Conservation (phyloP, 2,113 vertebrate genomes). For the Athene noctua region DNA sequence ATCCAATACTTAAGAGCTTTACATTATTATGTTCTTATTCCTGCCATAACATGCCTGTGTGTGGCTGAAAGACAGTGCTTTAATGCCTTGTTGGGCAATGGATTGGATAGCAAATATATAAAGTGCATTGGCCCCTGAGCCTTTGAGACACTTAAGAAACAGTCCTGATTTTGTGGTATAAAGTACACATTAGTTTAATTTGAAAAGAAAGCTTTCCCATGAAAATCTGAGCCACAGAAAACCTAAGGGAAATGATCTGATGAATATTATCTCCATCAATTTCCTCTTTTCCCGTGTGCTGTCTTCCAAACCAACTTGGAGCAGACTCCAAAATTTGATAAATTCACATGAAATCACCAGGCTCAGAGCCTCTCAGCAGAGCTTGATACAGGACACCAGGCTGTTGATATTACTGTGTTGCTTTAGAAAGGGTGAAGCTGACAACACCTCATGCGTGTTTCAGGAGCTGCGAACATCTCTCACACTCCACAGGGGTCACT, state of each 20-base stretch:
- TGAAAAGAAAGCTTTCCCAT: conserved; percentile 46
- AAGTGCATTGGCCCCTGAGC: background rate
- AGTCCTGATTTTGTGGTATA: background rate
- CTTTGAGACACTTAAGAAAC: background rate
- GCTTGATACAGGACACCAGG: background rate
- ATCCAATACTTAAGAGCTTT: background rate
- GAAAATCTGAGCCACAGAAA: conserved; percentile 4
- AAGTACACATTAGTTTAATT: conserved; percentile 9
- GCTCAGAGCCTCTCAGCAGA: background rate
- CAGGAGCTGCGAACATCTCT: background rate
- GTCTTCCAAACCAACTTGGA: background rate
- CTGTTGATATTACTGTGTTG: background rate
- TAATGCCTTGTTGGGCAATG: background rate
- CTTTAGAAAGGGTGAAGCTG: background rate
- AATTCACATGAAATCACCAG: conserved; percentile 41
- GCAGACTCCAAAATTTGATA: conserved; percentile 28
- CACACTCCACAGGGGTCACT: background rate
- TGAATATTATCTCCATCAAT: conserved; percentile 28
- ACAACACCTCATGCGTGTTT: background rate
- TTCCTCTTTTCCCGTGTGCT: background rate
- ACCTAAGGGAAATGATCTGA: conserved; percentile 34
- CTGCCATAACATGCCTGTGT: background rate
- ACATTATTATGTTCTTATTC: background rate
- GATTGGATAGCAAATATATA: background rate
- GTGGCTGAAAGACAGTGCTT: background rate